Percentiles rank a stretch among this genome's conserved stretches.
These are phyloP conservation scores for Hylaeus volcanicus DNA, from an alignment of 1,140 invertebrate genomes.

Conservation along the genomic window DNA sequence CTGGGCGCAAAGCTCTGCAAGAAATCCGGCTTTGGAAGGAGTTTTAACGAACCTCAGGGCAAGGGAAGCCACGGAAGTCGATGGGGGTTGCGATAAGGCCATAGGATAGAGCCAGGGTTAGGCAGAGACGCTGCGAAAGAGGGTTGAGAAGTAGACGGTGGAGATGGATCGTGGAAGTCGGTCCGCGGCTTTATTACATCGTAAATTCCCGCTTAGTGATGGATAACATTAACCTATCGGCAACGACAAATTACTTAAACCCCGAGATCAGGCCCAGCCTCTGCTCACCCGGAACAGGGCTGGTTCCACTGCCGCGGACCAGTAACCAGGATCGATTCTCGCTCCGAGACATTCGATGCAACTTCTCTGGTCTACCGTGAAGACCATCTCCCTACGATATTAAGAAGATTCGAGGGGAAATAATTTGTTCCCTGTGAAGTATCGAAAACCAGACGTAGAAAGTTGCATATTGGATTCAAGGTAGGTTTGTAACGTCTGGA, in stretches of 20 bases:
- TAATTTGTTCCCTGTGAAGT: neutral
- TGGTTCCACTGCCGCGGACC: constrained; percentile 47
- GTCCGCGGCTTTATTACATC: constrained; percentile 72
- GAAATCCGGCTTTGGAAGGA: constrained; percentile 9
- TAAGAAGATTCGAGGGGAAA: constrained; percentile 16
- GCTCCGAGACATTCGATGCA: neutral
- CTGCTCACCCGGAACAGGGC: constrained; percentile 54
- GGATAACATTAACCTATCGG: constrained; percentile 76
- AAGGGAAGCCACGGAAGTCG: constrained; percentile 14
- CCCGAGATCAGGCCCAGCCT: constrained; percentile 47
- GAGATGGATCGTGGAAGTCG: constrained; percentile 68
- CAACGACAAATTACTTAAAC: constrained; percentile 75
- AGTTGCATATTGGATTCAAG: neutral
- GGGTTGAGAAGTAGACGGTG: constrained; percentile 36
- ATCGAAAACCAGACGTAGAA: neutral
- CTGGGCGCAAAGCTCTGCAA: constrained; percentile 9
- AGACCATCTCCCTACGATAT: constrained; percentile 7
- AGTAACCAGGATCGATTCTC: constrained; percentile 51
- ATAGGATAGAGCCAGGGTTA: neutral
- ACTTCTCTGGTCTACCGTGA: constrained; percentile 4
- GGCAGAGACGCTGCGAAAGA: constrained; percentile 18
- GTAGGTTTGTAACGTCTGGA: no score
- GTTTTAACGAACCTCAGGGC: constrained; percentile 2
- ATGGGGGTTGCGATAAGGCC: constrained; percentile 49
- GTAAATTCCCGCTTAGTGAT: constrained; percentile 74